Conservation (phyloP, 1,140 invertebrate genomes). For the Sitodiplosis mosellana region DNA sequence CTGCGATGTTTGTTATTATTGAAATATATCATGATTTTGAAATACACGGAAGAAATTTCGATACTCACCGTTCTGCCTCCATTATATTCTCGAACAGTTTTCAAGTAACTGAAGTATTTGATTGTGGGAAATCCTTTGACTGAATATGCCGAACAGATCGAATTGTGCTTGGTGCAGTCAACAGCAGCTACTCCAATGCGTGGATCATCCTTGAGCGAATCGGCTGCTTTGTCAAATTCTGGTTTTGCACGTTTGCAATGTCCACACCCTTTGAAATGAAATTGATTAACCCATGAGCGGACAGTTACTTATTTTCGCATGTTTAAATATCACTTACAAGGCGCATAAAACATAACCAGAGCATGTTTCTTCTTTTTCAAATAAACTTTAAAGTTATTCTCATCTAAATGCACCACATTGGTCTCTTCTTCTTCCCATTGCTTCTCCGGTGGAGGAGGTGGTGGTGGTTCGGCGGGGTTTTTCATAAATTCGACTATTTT, state of each 20-base stretch:
- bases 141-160: slow-evolving; percentile 46
- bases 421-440: slow-evolving; percentile 55
- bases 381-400: slow-evolving; percentile 44
- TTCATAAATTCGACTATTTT: slow-evolving; percentile 69
- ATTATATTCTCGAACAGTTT: slow-evolving; percentile 41
- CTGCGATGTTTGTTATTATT: too few species aligned
- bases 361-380: slow-evolving; percentile 44
- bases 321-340: slow-evolving; percentile 65
- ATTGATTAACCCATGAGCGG: too few species aligned
- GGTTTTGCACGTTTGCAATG: slow-evolving; percentile 81
- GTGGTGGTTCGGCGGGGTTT: slow-evolving; percentile 56
- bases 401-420: slow-evolving; percentile 54
- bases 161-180: slow-evolving; percentile 53
- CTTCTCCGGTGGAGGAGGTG: slow-evolving; percentile 60
- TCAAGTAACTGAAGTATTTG: slow-evolving; percentile 70
- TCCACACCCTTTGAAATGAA: slow-evolving; percentile 64
- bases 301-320: too few species aligned
- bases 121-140: slow-evolving; percentile 75
- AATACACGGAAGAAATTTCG: too few species aligned
- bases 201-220: slow-evolving; percentile 46
- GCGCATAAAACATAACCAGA: slow-evolving; percentile 80
- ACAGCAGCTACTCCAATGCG: slow-evolving; percentile 63
- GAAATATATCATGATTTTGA: too few species aligned
- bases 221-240: slow-evolving; percentile 59
- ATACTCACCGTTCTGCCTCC: slow-evolving; percentile 48